Evolutionary conservation across 2,888 invertebrate genomes (phyloP), one percentile per base, ranked within the genome.

Genomic region (Leucania comma): DNA sequence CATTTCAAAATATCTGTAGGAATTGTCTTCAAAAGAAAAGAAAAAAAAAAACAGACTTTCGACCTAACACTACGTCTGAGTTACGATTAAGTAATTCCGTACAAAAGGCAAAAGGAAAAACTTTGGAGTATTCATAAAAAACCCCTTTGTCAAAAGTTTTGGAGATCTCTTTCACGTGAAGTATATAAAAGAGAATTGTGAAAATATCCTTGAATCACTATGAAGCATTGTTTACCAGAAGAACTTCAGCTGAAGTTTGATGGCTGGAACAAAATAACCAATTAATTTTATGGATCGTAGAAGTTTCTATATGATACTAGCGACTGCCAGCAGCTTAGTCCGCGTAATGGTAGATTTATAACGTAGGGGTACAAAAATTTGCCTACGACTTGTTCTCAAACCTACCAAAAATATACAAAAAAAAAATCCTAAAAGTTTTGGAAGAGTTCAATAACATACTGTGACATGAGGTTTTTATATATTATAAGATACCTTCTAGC

Each of bases 61-160:
- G 3, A 3, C 3, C 3, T 46, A 42, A 54, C n/a, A 53, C 62
- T 35, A 38, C 42, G 32, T 22, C 29, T 17, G 22, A 75, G 35
- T 76, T 26, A 57, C 24, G 20, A 62, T 24, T 26, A 51, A 53
- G 29, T 29, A 56, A 69, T 59, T 42, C 53, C 17, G 12, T 35
- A 56, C 51, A 75, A 77, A 67, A n/a, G 20, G 17, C 22, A 38
- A 65, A 60, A 48, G 53, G 42, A 69, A 63, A 46, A 65, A 56
- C 35, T 62, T 54, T 24, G 32, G 66, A 63, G 53, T 50, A 64
- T 46, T 57, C 63, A 54, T 65, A 61, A 66, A 70, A 67, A 58
- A 48, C n/a, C n/a, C 63, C 64, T 82, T 69, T 78, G 83, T 67
- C 59, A 69, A 80, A 80, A 56, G 32, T 79, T 73, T 59, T 56